Evolutionary conservation across 2,113 vertebrate species (phyloP).

Genomic region (Piprites chloris): DNA sequence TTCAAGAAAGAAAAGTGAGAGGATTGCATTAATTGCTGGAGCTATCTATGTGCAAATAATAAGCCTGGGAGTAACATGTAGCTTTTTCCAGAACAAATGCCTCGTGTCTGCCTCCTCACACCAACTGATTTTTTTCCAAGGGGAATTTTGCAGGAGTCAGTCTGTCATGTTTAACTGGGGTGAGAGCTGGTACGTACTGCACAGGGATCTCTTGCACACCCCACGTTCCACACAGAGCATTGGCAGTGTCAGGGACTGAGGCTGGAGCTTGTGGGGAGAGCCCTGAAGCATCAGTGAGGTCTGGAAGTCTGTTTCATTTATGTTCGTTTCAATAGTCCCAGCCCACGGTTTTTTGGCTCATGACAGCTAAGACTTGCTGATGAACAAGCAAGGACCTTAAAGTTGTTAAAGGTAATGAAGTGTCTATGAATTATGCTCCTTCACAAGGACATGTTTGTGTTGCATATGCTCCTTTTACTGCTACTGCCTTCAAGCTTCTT

Average conservation of each 20-base stretch:
- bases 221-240: background rate
- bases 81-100: background rate
- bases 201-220: background rate
- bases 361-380: background rate
- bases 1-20: background rate
- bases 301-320: background rate
- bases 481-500: constrained; percentile 17
- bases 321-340: background rate
- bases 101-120: background rate
- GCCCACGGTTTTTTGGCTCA: background rate
- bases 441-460: constrained; percentile 28
- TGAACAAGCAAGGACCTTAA: constrained; percentile 36
- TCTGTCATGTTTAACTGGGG: background rate
- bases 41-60: background rate
- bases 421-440: constrained; percentile 36
- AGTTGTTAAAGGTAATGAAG: constrained; percentile 49
- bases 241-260: background rate
- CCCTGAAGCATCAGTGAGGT: background rate
- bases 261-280: background rate
- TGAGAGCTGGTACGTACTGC: background rate
- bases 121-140: background rate
- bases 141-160: background rate
- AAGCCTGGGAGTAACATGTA: background rate
- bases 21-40: background rate
- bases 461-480: constrained; percentile 26